Conservation (phyloP, 2,888 invertebrate species). For the Polylopha cassiicola region DNA sequence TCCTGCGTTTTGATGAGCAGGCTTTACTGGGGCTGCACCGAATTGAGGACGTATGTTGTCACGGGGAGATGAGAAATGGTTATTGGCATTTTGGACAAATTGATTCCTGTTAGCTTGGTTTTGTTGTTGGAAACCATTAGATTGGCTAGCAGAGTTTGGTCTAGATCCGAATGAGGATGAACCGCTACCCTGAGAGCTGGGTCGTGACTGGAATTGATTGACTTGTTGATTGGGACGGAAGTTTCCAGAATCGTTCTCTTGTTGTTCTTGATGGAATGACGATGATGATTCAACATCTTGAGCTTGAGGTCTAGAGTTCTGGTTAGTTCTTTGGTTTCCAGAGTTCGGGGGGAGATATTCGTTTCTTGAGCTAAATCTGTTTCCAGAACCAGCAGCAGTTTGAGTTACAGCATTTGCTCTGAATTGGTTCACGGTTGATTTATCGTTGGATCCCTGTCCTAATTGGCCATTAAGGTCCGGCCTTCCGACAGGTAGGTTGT, state of each 20-base stretch:
- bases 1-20: slow-evolving; percentile 3
- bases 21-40: slow-evolving; percentile 2
- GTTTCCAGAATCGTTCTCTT: slow-evolving; percentile 17
- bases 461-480: slow-evolving; percentile 26
- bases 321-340: slow-evolving; percentile 24
- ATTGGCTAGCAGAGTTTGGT: slow-evolving; percentile 19
- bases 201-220: slow-evolving; percentile 12
- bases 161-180: slow-evolving; percentile 20
- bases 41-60: slow-evolving; percentile 11
- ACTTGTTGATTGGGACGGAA: slow-evolving; percentile 17
- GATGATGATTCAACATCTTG: slow-evolving; percentile 18
- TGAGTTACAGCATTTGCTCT: slow-evolving; percentile 26
- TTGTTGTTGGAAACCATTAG: slow-evolving; percentile 24
- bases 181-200: slow-evolving; percentile 10
- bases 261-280: slow-evolving; percentile 22
- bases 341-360: slow-evolving; percentile 40
- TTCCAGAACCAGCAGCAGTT: slow-evolving; percentile 20
- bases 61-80: slow-evolving; percentile 3
- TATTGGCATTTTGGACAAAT: slow-evolving; percentile 9
- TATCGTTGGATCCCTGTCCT: slow-evolving; percentile 21
- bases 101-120: slow-evolving; percentile 8
- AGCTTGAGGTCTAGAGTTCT: slow-evolving; percentile 6
- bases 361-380: slow-evolving; percentile 31
- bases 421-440: slow-evolving; percentile 21
- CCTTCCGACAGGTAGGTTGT: slow-evolving; percentile 29